A percentile compares a stretch with the other conserved stretches of the same genome.
Conservation (phyloP, 1,140 invertebrate species). For the Samia ricini region DNA sequence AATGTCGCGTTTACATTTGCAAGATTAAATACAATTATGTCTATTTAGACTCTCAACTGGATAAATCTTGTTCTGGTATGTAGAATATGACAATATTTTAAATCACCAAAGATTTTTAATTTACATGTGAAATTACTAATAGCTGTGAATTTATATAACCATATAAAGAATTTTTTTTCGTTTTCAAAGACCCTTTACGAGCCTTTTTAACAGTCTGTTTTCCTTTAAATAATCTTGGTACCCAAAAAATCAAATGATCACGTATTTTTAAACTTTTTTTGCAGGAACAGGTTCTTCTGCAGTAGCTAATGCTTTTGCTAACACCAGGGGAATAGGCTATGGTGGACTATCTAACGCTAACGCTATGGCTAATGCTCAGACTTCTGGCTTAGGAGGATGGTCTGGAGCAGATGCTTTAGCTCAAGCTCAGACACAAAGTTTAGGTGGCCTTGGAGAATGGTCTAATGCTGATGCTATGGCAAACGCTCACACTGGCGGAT, state of each 20-base stretch:
- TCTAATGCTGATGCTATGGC: conserved; percentile 6
- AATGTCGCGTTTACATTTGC: conserved; percentile 42
- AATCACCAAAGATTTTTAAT: too few species aligned
- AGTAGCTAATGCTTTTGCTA: too few species aligned
- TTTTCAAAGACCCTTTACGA: too few species aligned
- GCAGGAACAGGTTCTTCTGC: neutral
- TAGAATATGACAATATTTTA: too few species aligned
- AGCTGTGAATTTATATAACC: too few species aligned
- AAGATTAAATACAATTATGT: conserved; percentile 59
- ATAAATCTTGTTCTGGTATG: conserved; percentile 15
- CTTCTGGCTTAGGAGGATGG: conserved; percentile 10
- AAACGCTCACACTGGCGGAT: conserved; percentile 1
- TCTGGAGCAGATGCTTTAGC: neutral
- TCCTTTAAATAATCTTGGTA: neutral
- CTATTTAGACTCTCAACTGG: conserved; percentile 34
- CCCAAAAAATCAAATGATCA: neutral
- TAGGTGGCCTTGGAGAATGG: conserved; percentile 1
- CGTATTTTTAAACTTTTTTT: conserved; percentile 6
- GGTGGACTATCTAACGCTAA: neutral
- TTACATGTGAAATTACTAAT: too few species aligned
- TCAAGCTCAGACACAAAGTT: neutral
- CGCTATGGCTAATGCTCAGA: conserved; percentile 24
- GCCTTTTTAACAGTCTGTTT: too few species aligned
- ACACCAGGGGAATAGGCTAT: too few species aligned
- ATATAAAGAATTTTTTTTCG: too few species aligned